phyloP scores from a whole-genome alignment of 2,113 vertebrate species.

The Crotophaga sulcirostris region DNA sequence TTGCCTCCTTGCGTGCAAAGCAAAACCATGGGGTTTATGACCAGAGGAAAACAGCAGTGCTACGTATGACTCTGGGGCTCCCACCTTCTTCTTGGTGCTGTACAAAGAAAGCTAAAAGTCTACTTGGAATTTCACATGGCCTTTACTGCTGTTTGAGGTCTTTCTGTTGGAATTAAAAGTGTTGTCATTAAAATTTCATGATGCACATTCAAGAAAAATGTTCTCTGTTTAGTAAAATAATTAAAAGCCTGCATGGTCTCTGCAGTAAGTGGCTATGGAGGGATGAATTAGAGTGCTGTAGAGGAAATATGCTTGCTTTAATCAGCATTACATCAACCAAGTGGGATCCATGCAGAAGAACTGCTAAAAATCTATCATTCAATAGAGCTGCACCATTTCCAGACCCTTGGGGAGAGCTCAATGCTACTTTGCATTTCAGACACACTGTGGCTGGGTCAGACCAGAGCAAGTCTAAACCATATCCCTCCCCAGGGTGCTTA shows the following conservation, averaged over 20 bases:
- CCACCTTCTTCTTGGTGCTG: background rate
- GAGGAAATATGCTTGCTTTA: background rate
- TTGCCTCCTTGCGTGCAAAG: background rate
- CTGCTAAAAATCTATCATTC: conserved; percentile 11
- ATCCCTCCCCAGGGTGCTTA: background rate
- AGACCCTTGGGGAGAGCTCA: background rate
- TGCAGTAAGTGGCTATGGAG: background rate
- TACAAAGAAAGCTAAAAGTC: background rate
- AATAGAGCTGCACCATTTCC: background rate
- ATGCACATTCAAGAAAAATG: conserved; percentile 17
- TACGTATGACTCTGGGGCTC: accelerated
- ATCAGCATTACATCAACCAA: background rate
- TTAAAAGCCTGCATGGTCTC: conserved; percentile 22
- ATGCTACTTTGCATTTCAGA: conserved; percentile 1
- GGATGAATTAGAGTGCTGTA: background rate
- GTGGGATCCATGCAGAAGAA: background rate
- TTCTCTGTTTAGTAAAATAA: conserved; percentile 21
- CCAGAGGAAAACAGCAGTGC: background rate
- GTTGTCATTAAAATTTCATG: conserved; percentile 11
- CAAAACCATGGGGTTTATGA: background rate
- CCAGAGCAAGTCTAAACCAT: conserved; percentile 20
- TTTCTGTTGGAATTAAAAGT: conserved; percentile 17
- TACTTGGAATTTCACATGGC: background rate
- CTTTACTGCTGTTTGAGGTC: background rate
- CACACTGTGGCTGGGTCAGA: background rate